Evolutionary conservation across 2,888 invertebrate species (phyloP).

Genomic region (Eristalis arbustorum): DNA sequence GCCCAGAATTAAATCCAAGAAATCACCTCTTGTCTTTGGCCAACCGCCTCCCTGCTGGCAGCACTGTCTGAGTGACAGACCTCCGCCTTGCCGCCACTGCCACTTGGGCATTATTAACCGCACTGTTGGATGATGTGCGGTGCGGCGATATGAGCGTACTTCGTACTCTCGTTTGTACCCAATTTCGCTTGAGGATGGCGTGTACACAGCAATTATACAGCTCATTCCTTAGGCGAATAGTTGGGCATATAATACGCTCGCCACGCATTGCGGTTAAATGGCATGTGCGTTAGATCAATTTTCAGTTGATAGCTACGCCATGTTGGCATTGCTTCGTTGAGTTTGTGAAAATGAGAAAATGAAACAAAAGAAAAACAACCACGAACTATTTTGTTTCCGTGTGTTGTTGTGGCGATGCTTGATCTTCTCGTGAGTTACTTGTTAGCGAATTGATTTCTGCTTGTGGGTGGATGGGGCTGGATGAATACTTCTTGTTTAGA

Average conservation of each 20-base stretch:
- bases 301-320: slow-evolving; percentile 37
- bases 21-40: not conserved
- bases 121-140: not conserved
- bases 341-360: not conserved
- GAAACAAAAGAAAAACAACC: no score
- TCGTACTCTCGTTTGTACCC: not conserved
- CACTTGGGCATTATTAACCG: slow-evolving; percentile 3
- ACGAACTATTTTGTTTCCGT: slow-evolving; percentile 11
- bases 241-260: slow-evolving; percentile 40
- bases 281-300: slow-evolving; percentile 53
- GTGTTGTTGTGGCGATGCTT: not conserved
- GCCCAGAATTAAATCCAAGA: not conserved
- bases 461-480: not conserved
- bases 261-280: slow-evolving; percentile 42
- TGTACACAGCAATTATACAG: slow-evolving; percentile 49
- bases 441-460: slow-evolving; percentile 1
- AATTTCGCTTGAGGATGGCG: slow-evolving; percentile 33
- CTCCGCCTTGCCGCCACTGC: not conserved
- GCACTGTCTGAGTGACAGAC: not conserved
- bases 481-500: not conserved
- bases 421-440: slow-evolving; percentile 30
- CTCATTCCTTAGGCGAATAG: slow-evolving; percentile 46
- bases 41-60: not conserved
- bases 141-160: not conserved
- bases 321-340: slow-evolving; percentile 10